Evolutionary conservation across 2,113 vertebrate species (phyloP).

Genomic region (Psilopogon haemacephalus): DNA sequence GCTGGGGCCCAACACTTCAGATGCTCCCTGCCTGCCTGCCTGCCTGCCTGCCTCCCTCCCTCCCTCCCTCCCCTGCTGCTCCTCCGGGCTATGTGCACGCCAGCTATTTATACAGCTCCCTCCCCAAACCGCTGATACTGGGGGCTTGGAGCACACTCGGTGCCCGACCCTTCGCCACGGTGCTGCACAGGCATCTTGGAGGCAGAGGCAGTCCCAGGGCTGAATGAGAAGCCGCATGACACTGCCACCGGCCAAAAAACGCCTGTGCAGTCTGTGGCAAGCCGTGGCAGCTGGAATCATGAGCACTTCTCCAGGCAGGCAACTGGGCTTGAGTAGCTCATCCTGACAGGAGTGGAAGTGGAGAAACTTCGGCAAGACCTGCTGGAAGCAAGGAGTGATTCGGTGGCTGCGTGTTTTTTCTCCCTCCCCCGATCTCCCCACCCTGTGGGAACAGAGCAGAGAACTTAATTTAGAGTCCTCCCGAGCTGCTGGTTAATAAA

Average conservation of each 20-base stretch:
- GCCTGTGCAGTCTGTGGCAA: background rate
- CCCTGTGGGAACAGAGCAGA: background rate
- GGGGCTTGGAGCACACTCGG: background rate
- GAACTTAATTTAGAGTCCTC: slow-evolving; percentile 57
- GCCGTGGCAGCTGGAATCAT: background rate
- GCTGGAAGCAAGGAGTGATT: background rate
- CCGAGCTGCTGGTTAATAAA: slow-evolving; percentile 15
- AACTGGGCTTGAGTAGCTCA: background rate
- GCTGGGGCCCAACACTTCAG: slow-evolving; percentile 55
- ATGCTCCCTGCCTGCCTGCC: too few species aligned
- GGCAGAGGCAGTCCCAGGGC: background rate
- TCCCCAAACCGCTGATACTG: background rate
- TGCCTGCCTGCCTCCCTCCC: too few species aligned
- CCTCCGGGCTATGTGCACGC: background rate
- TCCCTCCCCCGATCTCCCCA: background rate
- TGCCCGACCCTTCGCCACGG: background rate
- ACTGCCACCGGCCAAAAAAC: background rate
- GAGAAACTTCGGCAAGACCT: background rate
- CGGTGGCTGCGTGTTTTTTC: background rate
- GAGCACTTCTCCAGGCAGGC: accelerated
- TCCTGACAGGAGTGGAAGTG: background rate
- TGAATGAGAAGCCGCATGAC: background rate
- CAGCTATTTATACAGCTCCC: slow-evolving; percentile 32
- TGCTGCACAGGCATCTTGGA: background rate
- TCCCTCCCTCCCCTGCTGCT: slow-evolving; percentile 36